phyloP scores from a whole-genome alignment of 2,888 invertebrate species.

The Lasioglossum vierecki region DNA sequence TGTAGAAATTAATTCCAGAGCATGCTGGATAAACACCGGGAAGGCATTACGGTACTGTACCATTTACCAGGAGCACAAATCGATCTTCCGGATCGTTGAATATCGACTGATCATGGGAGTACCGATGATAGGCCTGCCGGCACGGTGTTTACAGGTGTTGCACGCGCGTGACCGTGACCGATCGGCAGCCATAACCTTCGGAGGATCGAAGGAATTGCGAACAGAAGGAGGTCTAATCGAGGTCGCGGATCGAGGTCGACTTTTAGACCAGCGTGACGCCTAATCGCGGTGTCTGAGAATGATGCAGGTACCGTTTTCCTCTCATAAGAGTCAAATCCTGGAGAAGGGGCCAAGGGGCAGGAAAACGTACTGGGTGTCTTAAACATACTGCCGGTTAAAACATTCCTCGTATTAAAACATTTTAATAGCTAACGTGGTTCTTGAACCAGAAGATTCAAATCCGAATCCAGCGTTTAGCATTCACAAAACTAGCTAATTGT shows the following conservation, averaged over 20 bases:
- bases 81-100: neutral
- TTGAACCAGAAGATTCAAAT: too few species aligned
- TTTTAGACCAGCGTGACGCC: constrained; percentile 69
- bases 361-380: constrained; percentile 6
- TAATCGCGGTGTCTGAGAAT: constrained; percentile 57
- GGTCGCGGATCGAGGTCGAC: constrained; percentile 77
- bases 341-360: constrained; percentile 12
- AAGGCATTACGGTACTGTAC: neutral
- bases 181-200: neutral
- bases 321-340: constrained; percentile 38
- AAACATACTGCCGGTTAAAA: neutral
- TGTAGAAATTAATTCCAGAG: neutral
- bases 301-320: constrained; percentile 70
- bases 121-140: neutral
- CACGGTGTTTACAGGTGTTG: neutral
- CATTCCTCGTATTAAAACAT: too few species aligned
- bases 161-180: constrained; percentile 8
- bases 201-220: constrained; percentile 25
- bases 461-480: too few species aligned
- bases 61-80: neutral
- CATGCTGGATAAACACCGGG: neutral
- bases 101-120: neutral
- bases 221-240: constrained; percentile 68
- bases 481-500: too few species aligned
- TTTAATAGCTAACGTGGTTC: too few species aligned